Conservation (phyloP, 2,888 invertebrate species). For the Platynereis dumerilii region DNA sequence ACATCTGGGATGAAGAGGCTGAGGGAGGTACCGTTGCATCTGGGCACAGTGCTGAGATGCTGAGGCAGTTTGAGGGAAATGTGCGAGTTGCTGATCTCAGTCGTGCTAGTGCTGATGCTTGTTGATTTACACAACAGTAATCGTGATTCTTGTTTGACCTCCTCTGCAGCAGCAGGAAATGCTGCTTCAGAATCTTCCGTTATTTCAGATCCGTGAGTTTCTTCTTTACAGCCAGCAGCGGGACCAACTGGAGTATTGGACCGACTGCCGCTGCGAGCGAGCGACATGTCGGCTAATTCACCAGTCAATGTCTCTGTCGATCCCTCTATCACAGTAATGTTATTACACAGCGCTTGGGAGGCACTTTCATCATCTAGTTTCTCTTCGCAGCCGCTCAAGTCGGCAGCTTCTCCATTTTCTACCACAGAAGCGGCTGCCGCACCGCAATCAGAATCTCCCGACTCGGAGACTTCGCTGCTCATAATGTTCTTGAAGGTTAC, state of each 20-base stretch:
- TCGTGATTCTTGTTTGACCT: neutral
- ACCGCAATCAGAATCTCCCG: neutral
- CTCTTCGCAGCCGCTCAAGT: neutral
- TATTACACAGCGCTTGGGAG: neutral
- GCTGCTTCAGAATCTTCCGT: neutral
- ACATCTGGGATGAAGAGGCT: conserved; percentile 17
- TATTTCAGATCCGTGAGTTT: neutral
- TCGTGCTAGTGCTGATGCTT: conserved; percentile 60
- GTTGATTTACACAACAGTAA: conserved; percentile 8
- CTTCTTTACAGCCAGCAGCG: neutral
- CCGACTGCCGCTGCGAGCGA: neutral
- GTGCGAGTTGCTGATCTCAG: conserved; percentile 56
- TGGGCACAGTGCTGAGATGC: neutral
- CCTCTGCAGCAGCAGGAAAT: neutral
- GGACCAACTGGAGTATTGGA: neutral
- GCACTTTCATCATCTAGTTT: neutral
- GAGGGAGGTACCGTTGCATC: conserved; percentile 8
- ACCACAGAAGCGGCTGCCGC: neutral
- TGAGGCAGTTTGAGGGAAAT: conserved; percentile 28
- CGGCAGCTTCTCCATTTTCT: neutral
- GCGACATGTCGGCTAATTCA: conserved; percentile 24
- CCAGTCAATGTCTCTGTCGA: conserved; percentile 68
- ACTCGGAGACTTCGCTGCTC: neutral
- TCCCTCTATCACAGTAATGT: conserved; percentile 59
- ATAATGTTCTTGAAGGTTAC: conserved; percentile 3